phyloP scores from a whole-genome alignment of 2,113 vertebrate genomes.

The Apodemus sylvaticus region DNA sequence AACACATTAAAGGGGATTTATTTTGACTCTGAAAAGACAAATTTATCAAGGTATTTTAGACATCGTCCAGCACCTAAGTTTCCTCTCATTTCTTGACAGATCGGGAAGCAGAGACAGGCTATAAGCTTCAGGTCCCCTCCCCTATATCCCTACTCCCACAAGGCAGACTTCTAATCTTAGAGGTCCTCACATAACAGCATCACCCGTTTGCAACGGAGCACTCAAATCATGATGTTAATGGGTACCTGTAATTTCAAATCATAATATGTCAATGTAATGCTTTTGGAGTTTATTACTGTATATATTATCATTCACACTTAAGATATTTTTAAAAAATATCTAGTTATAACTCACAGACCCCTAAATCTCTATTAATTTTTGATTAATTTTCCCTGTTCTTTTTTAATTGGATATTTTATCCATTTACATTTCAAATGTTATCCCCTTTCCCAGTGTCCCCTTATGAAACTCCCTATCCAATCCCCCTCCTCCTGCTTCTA shows the following conservation, averaged over 20 bases:
- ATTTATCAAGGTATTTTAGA: not conserved
- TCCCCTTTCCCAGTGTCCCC: no score
- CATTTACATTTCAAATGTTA: no score
- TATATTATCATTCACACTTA: not conserved
- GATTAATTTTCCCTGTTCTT: not conserved
- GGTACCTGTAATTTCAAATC: not conserved
- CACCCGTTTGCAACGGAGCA: not conserved
- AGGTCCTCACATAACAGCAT: not conserved
- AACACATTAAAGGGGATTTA: not conserved
- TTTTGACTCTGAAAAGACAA: not conserved
- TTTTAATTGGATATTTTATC: no score
- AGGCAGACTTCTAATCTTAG: not conserved
- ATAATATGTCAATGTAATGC: not conserved
- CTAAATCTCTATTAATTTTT: not conserved
- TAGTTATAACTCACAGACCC: not conserved
- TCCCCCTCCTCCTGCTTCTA: no score
- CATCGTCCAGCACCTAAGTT: not conserved
- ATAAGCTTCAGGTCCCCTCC: not conserved
- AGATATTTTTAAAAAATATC: not conserved
- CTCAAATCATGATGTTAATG: not conserved
- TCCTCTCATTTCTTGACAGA: not conserved
- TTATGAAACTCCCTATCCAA: no score
- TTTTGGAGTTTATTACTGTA: not conserved
- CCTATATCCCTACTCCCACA: rapidly evolving
- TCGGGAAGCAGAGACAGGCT: not conserved